Conservation (phyloP, 2,113 vertebrate genomes). For the Nothoprocta pentlandii region DNA sequence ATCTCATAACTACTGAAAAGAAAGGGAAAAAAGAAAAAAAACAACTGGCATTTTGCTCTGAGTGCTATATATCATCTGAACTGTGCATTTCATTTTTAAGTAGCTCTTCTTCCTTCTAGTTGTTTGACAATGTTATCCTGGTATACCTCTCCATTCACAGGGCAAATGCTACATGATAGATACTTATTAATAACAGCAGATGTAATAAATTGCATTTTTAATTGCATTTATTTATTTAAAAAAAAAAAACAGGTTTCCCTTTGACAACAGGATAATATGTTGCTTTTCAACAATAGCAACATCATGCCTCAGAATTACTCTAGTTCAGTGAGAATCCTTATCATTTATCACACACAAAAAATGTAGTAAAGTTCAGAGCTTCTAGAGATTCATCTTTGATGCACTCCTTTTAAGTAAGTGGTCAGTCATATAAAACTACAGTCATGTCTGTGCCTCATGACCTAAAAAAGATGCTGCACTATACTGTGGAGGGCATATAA, state of each 20-base stretch:
- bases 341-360: neutral
- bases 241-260: neutral
- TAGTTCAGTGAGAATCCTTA: neutral
- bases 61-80: constrained; percentile 11
- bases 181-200: neutral
- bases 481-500: neutral
- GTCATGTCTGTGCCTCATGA: neutral
- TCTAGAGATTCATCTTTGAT: neutral
- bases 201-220: constrained; percentile 23
- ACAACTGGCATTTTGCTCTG: neutral
- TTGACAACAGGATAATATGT: neutral
- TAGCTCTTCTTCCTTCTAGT: constrained; percentile 22
- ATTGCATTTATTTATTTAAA: neutral
- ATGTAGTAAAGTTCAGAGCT: neutral
- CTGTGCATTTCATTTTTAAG: constrained; percentile 32
- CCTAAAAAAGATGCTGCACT: neutral
- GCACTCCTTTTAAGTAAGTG: neutral
- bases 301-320: neutral
- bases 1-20: constrained; percentile 18
- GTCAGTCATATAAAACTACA: neutral
- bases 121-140: neutral
- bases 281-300: neutral
- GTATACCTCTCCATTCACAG: neutral
- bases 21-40: neutral
- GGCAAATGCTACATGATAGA: neutral